Conservation (phyloP, 2,888 invertebrate genomes). For the Epirrita christyi region DNA sequence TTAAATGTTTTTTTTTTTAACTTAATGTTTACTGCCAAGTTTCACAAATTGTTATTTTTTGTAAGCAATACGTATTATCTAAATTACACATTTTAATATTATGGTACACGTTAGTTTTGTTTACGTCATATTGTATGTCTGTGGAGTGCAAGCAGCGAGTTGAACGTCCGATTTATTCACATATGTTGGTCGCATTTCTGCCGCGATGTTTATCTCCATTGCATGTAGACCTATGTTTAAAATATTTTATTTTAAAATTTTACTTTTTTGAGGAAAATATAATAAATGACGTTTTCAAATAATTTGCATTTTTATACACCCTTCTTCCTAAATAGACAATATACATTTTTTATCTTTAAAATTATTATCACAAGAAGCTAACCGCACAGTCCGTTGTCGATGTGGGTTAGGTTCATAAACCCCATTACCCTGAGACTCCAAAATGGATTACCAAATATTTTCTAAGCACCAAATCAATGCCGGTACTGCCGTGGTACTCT, state of each 20-base stretch:
- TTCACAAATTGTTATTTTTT: slow-evolving; percentile 76
- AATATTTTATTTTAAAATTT: slow-evolving; percentile 83
- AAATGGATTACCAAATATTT: too few species aligned
- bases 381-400: too few species aligned
- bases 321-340: neutral
- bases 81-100: slow-evolving; percentile 70
- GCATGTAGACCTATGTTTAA: slow-evolving; percentile 79
- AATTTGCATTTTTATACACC: slow-evolving; percentile 44
- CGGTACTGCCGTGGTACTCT: too few species aligned
- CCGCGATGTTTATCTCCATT: slow-evolving; percentile 64
- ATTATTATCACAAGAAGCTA: too few species aligned
- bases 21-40: slow-evolving; percentile 76
- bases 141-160: slow-evolving; percentile 49
- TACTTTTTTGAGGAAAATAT: slow-evolving; percentile 84
- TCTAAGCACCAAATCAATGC: too few species aligned
- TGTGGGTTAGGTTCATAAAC: too few species aligned
- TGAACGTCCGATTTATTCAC: slow-evolving; percentile 15
- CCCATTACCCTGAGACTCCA: too few species aligned
- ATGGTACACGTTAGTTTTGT: slow-evolving; percentile 73
- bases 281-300: slow-evolving; percentile 85
- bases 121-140: slow-evolving; percentile 67
- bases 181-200: slow-evolving; percentile 40
- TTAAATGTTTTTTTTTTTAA: slow-evolving; percentile 61
- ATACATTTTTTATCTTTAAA: too few species aligned
- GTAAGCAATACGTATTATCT: slow-evolving; percentile 64